Evolutionary conservation across 2,888 invertebrate genomes (phyloP).

Genomic region (Pilophorus perplexus): DNA sequence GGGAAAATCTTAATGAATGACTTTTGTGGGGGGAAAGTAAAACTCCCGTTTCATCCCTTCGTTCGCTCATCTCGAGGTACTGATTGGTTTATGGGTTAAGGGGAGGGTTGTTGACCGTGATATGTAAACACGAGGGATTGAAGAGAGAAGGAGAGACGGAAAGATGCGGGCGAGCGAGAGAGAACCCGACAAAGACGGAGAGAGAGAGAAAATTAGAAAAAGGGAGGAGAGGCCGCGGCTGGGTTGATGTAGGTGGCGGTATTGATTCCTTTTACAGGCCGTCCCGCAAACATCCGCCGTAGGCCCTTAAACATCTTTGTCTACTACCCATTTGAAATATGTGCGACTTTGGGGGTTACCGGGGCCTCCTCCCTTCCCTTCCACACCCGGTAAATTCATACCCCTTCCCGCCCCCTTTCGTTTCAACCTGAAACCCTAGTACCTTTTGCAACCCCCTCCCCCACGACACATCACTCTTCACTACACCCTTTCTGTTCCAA

Average conservation of each 20-base stretch:
- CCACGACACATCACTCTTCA: neutral
- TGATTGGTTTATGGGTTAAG: too few relatives aligned
- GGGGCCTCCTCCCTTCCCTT: constrained; percentile 1
- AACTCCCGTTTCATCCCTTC: constrained; percentile 3
- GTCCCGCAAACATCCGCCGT: constrained; percentile 43
- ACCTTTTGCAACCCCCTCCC: neutral
- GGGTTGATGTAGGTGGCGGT: constrained; percentile 43
- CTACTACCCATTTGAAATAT: constrained; percentile 39
- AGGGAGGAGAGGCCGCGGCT: constrained; percentile 19
- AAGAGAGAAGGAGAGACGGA: constrained; percentile 25
- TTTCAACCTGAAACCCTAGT: too few relatives aligned
- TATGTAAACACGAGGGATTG: too few relatives aligned
- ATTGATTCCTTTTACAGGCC: constrained; percentile 44
- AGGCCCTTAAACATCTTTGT: constrained; percentile 34
- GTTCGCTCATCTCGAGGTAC: neutral
- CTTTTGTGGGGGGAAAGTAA: too few relatives aligned
- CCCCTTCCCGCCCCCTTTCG: too few relatives aligned
- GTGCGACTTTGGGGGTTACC: constrained; percentile 30
- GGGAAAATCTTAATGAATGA: too few relatives aligned
- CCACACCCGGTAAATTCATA: neutral
- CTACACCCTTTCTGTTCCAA: constrained; percentile 12
- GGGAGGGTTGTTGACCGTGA: constrained; percentile 28
- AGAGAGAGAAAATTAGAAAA: constrained; percentile 2
- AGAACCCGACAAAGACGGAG: neutral
- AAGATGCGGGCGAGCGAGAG: constrained; percentile 11